These are phyloP conservation scores for Wasmannia auropunctata DNA, from an alignment of 1,140 invertebrate genomes.

Conservation along the genomic window DNA sequence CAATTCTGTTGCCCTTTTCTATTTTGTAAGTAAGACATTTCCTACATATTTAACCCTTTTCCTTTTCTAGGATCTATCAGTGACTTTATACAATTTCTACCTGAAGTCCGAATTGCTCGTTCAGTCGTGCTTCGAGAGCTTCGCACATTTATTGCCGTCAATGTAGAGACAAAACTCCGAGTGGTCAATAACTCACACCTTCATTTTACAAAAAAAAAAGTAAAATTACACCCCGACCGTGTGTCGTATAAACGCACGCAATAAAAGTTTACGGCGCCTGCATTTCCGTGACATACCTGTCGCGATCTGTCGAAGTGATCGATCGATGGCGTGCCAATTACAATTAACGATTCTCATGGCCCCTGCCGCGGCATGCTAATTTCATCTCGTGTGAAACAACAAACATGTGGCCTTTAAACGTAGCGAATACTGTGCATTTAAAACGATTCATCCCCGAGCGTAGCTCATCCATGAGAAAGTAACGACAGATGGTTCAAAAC, in stretches of 20 bases:
- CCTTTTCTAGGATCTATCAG: background rate
- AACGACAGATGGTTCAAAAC: constrained; percentile 79
- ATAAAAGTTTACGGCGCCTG: background rate
- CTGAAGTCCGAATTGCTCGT: background rate
- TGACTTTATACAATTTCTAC: background rate
- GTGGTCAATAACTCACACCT: background rate
- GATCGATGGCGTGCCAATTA: background rate
- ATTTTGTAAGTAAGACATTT: background rate
- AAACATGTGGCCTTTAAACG: constrained; percentile 82
- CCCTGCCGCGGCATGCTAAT: constrained; percentile 22
- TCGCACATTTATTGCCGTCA: background rate
- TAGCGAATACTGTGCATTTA: constrained; percentile 66
- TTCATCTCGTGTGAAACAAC: constrained; percentile 82
- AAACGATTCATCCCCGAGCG: constrained; percentile 73
- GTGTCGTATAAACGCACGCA: background rate
- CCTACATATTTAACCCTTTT: background rate
- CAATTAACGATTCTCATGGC: background rate
- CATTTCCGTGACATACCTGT: background rate
- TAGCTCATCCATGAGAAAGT: constrained; percentile 82
- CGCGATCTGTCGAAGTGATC: background rate
- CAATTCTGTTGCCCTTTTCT: background rate
- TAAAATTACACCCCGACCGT: background rate
- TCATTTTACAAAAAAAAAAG: background rate
- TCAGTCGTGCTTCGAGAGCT: background rate
- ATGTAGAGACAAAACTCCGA: background rate